phyloP scores from a whole-genome alignment of 2,888 invertebrate genomes.

The Phengaris alcon region DNA sequence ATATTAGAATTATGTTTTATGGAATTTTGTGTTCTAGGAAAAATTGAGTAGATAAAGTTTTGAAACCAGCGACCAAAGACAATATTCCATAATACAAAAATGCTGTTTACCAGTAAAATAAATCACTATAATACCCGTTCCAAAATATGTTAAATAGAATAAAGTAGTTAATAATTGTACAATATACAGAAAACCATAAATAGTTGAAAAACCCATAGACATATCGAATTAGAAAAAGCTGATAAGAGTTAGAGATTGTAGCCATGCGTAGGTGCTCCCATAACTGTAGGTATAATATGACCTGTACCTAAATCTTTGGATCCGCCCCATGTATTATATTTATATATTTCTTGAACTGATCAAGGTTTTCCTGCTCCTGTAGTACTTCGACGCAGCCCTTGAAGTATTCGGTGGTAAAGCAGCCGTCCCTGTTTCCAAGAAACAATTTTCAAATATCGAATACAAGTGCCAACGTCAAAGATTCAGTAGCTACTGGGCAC shows the following conservation, averaged over 20 bases:
- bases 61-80: too few relatives aligned
- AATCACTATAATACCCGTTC: too few relatives aligned
- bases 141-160: background rate
- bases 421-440: constrained; percentile 87
- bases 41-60: too few relatives aligned
- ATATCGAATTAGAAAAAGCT: background rate
- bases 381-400: constrained; percentile 94
- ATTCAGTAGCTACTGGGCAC: background rate
- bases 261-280: constrained; percentile 27
- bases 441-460: constrained; percentile 46
- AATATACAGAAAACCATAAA: background rate
- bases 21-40: too few relatives aligned
- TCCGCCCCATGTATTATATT: constrained; percentile 94
- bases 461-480: background rate
- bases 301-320: constrained; percentile 78
- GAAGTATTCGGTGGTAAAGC: constrained; percentile 94
- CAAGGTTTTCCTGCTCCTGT: constrained; percentile 89
- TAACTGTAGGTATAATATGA: constrained; percentile 37
- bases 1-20: too few relatives aligned
- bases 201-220: background rate
- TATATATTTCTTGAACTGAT: constrained; percentile 91
- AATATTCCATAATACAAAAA: background rate
- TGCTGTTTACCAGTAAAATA: too few relatives aligned
- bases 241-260: constrained; percentile 8
- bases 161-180: background rate